Percentiles rank a stretch among this genome's conserved stretches.
Conservation (phyloP, 2,797 vertebrate genomes). For the Schizothorax lantsangensis region DNA sequence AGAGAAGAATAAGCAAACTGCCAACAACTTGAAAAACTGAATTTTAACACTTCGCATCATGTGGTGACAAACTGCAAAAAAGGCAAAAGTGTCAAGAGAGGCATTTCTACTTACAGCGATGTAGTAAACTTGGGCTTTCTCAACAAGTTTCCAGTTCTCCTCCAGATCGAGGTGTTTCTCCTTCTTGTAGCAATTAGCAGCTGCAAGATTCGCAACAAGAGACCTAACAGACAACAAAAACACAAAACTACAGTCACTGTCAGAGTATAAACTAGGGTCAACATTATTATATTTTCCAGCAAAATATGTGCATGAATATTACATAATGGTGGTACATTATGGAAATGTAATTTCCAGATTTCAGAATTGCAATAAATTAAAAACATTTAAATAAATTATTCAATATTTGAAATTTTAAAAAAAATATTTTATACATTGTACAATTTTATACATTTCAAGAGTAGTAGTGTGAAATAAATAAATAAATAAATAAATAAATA, state of each 20-base stretch:
- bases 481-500: not conserved
- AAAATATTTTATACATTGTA: not conserved
- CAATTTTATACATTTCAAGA: not conserved
- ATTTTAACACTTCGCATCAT: conserved; percentile 18
- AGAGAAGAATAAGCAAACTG: conserved; percentile 18
- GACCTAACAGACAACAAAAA: conserved; percentile 82
- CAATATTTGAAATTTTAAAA: too few species aligned
- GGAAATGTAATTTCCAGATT: not conserved
- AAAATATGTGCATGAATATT: not conserved
- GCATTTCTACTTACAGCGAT: conserved; percentile 90
- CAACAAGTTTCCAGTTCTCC: conserved; percentile 95
- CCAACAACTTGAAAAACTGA: not conserved
- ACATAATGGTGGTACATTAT: not conserved
- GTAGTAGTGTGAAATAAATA: not conserved
- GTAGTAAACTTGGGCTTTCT: conserved; percentile 95
- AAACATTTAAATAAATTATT: not conserved
- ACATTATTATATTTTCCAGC: not conserved
- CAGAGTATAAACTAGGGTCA: not conserved
- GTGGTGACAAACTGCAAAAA: conserved; percentile 6
- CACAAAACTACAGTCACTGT: conserved; percentile 4
- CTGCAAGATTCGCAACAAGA: conserved; percentile 94
- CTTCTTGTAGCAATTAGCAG: conserved; percentile 98
- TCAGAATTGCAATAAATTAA: too few species aligned
- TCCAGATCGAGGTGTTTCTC: conserved; percentile 96
- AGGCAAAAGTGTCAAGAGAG: not conserved